Conservation (phyloP, 2,888 invertebrate genomes). For the Neoitamus cyanurus region DNA sequence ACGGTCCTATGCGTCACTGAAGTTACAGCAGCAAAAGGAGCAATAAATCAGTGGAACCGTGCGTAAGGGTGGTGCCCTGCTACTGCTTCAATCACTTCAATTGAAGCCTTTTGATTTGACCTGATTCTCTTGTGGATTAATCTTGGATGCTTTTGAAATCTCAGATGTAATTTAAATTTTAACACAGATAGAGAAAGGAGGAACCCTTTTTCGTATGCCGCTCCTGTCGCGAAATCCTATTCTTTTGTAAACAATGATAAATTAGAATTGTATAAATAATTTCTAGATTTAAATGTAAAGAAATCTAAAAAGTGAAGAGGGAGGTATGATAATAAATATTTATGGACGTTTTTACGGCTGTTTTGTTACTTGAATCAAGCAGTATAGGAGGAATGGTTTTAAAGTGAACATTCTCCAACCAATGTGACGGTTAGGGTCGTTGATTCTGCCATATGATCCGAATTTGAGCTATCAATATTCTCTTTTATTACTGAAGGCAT, state of each 20-base stretch:
- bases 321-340: constrained; percentile 36
- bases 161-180: background rate
- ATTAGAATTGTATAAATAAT: constrained; percentile 34
- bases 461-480: too few relatives aligned
- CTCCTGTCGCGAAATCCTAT: background rate
- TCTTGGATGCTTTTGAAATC: background rate
- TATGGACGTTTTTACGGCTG: constrained; percentile 40
- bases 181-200: background rate
- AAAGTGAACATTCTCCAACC: too few relatives aligned
- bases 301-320: background rate
- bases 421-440: too few relatives aligned
- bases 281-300: constrained; percentile 28
- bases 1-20: background rate
- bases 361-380: background rate
- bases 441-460: too few relatives aligned
- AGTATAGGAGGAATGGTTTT: too few relatives aligned
- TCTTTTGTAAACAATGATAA: constrained; percentile 26
- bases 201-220: background rate
- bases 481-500: too few relatives aligned
- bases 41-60: background rate
- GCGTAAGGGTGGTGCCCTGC: background rate
- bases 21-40: background rate
- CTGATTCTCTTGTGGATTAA: background rate
- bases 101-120: background rate
- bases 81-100: background rate